A percentile compares a stretch with the other conserved stretches of the same genome.
These are phyloP conservation scores for Sinopyrophorus schimmeli DNA, from an alignment of 2,888 invertebrate genomes.

Conservation along the genomic window DNA sequence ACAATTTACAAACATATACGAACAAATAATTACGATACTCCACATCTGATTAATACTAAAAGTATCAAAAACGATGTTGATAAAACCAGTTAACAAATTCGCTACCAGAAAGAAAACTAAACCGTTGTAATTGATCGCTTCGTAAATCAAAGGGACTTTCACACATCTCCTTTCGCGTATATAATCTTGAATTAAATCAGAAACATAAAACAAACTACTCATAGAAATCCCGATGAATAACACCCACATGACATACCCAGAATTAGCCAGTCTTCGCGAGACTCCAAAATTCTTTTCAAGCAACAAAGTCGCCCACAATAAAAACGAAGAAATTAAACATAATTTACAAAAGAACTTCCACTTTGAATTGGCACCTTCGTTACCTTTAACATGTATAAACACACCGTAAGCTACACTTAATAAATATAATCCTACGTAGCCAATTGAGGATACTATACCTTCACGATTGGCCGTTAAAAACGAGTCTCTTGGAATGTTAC, in stretches of 20 bases:
- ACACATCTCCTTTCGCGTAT: conserved; percentile 40
- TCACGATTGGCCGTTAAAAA: conserved; percentile 87
- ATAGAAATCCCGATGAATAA: conserved; percentile 65
- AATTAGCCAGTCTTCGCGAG: conserved; percentile 83
- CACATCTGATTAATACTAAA: conserved; percentile 52
- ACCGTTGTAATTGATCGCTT: conserved; percentile 79
- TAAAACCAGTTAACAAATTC: conserved; percentile 81
- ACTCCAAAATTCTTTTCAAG: conserved; percentile 61
- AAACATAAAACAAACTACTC: conserved; percentile 59
- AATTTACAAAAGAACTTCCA: conserved; percentile 27
- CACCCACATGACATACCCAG: conserved; percentile 79
- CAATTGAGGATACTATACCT: conserved; percentile 82
- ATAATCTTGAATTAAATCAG: conserved; percentile 56
- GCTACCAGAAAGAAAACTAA: conserved; percentile 80
- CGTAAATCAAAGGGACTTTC: conserved; percentile 63
- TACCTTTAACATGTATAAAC: conserved; percentile 54
- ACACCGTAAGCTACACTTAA: conserved; percentile 69
- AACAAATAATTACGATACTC: conserved; percentile 60
- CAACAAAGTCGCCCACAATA: conserved; percentile 57
- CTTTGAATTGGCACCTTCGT: conserved; percentile 23
- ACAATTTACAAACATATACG: conserved; percentile 62
- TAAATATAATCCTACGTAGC: conserved; percentile 84
- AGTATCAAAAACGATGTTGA: conserved; percentile 75
- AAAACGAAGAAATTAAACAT: conserved; percentile 15
- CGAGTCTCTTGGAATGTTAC: conserved; percentile 59